These are phyloP conservation scores for Troides helena DNA, from an alignment of 2,888 invertebrate species.

Conservation along the genomic window DNA sequence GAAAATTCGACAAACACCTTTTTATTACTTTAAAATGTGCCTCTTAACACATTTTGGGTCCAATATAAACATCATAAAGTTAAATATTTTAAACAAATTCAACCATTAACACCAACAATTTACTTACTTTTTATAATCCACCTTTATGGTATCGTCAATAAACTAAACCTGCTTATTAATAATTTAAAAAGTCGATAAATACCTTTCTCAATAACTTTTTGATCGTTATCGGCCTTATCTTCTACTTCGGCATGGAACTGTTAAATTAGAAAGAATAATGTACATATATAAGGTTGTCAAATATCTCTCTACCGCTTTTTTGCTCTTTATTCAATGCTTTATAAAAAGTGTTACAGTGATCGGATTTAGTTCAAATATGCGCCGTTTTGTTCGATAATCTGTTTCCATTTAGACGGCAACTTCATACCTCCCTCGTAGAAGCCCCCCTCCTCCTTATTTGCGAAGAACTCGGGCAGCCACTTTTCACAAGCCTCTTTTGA, in stretches of 20 bases:
- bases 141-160: neutral
- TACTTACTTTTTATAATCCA: constrained; percentile 1
- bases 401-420: too few relatives aligned
- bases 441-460: too few relatives aligned
- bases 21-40: too few relatives aligned
- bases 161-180: neutral
- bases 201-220: constrained; percentile 59
- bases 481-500: too few relatives aligned
- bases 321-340: too few relatives aligned
- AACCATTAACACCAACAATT: neutral
- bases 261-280: constrained; percentile 2
- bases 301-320: too few relatives aligned
- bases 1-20: neutral
- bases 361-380: too few relatives aligned
- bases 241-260: constrained; percentile 87
- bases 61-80: constrained; percentile 6
- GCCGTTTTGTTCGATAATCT: too few relatives aligned
- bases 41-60: neutral
- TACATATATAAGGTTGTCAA: neutral
- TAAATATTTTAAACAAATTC: neutral
- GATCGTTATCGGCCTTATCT: constrained; percentile 45
- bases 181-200: constrained; percentile 21
- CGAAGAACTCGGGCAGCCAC: too few relatives aligned
- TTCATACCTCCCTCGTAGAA: too few relatives aligned
- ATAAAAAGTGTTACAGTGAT: too few relatives aligned